These are phyloP conservation scores for Sardina pilchardus DNA, from an alignment of 2,113 vertebrate genomes.

Conservation along the genomic window DNA sequence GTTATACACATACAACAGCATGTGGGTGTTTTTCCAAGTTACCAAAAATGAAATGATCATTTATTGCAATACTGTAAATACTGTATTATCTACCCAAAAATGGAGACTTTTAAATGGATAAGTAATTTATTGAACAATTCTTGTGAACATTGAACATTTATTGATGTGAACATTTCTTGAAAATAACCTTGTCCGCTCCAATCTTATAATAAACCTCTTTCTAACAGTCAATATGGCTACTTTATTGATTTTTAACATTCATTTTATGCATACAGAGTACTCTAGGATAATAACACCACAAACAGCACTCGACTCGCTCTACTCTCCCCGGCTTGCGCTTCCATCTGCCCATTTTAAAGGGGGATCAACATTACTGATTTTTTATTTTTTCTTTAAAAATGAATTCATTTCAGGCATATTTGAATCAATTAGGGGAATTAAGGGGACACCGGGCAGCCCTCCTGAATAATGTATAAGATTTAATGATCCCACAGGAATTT, in stretches of 20 bases:
- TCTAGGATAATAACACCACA: not conserved
- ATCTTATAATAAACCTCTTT: not conserved
- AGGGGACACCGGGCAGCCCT: slow-evolving; percentile 53
- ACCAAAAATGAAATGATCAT: no score
- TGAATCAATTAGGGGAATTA: slow-evolving; percentile 59
- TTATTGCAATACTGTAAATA: not conserved
- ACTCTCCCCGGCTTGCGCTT: not conserved
- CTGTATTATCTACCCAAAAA: not conserved
- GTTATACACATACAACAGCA: no score
- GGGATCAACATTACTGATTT: not conserved
- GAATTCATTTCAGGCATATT: slow-evolving; percentile 46
- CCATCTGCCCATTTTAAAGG: slow-evolving; percentile 6
- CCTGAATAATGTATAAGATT: slow-evolving; percentile 58
- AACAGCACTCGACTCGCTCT: not conserved
- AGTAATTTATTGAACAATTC: not conserved
- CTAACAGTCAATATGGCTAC: not conserved
- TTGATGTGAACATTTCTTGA: no score
- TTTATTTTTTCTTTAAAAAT: not conserved
- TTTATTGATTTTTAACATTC: not conserved
- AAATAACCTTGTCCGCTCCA: not conserved
- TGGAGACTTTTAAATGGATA: not conserved
- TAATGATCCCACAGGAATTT: slow-evolving; percentile 59
- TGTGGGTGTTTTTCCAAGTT: not conserved
- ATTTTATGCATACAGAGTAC: not conserved
- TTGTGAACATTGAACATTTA: no score